A percentile compares a stretch with the other conserved stretches of the same genome.
Conservation (phyloP, 2,888 invertebrate genomes). For the Drosophila macrospina region DNA sequence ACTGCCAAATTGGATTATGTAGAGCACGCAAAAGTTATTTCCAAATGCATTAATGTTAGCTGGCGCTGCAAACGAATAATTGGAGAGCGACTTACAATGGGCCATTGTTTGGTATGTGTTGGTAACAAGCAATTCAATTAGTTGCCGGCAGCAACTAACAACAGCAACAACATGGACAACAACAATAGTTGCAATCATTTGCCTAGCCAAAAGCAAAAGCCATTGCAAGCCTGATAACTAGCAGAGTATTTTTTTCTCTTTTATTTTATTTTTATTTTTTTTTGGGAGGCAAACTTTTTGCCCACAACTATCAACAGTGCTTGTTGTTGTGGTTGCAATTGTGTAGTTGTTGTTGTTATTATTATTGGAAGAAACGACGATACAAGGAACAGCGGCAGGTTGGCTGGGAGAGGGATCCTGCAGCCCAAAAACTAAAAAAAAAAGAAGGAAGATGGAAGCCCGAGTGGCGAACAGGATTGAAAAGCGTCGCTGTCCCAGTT, state of each 20-base stretch:
- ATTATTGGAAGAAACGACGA: slow-evolving; percentile 10
- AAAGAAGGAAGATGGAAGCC: too few relatives aligned
- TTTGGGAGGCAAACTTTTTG: slow-evolving; percentile 54
- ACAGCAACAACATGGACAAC: slow-evolving; percentile 27
- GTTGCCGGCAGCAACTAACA: slow-evolving; percentile 58
- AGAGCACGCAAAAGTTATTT: background rate
- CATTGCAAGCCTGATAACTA: slow-evolving; percentile 64
- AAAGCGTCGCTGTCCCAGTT: slow-evolving; percentile 50
- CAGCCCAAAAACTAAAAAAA: slow-evolving; percentile 28
- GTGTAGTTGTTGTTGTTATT: slow-evolving; percentile 30
- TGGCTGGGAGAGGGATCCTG: slow-evolving; percentile 14
- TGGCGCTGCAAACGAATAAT: background rate
- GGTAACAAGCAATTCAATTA: slow-evolving; percentile 56
- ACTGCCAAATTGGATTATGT: background rate
- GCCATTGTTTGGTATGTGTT: slow-evolving; percentile 52
- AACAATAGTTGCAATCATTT: slow-evolving; percentile 53
- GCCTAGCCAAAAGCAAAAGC: slow-evolving; percentile 51
- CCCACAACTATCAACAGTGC: slow-evolving; percentile 58
- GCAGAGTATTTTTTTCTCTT: slow-evolving; percentile 10
- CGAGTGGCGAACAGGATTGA: slow-evolving; percentile 38
- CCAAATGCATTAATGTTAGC: background rate
- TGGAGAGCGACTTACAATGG: slow-evolving; percentile 21
- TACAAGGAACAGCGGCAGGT: background rate
- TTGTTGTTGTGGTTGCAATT: slow-evolving; percentile 36
- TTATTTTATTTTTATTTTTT: background rate